Evolutionary conservation across 2,888 invertebrate species (phyloP).

Genomic region (Octodonta nipae): DNA sequence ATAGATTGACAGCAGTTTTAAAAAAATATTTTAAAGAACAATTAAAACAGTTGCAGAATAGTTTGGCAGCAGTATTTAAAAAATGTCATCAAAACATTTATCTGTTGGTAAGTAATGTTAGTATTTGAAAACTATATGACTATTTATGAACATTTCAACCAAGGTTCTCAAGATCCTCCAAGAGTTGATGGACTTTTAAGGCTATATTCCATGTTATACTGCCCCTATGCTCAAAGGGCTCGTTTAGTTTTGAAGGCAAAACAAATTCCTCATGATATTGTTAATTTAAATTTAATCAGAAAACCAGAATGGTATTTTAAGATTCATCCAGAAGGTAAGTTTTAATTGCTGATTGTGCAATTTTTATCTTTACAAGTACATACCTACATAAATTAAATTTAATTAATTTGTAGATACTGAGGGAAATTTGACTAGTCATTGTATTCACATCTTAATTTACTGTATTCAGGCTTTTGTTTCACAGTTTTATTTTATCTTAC

Average conservation of each 20-base stretch:
- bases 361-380: too few species aligned
- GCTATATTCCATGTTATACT: slow-evolving; percentile 73
- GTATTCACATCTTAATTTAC: too few species aligned
- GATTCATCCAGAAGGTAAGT: slow-evolving; percentile 45
- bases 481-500: too few species aligned
- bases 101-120: slow-evolving; percentile 6
- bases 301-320: slow-evolving; percentile 74
- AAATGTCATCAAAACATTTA: slow-evolving; percentile 9
- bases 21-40: too few species aligned
- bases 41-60: too few species aligned
- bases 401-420: too few species aligned
- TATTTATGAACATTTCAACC: too few species aligned
- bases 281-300: slow-evolving; percentile 59
- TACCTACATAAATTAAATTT: too few species aligned
- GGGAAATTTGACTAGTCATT: too few species aligned
- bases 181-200: slow-evolving; percentile 50
- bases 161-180: slow-evolving; percentile 54
- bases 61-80: too few species aligned
- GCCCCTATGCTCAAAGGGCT: slow-evolving; percentile 66
- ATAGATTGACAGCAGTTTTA: too few species aligned
- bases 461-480: too few species aligned
- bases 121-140: background rate
- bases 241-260: slow-evolving; percentile 65
- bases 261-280: slow-evolving; percentile 58
- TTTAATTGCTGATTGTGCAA: background rate